phyloP scores from a whole-genome alignment of 2,797 vertebrate species.

The Leucoraja ocellata region DNA sequence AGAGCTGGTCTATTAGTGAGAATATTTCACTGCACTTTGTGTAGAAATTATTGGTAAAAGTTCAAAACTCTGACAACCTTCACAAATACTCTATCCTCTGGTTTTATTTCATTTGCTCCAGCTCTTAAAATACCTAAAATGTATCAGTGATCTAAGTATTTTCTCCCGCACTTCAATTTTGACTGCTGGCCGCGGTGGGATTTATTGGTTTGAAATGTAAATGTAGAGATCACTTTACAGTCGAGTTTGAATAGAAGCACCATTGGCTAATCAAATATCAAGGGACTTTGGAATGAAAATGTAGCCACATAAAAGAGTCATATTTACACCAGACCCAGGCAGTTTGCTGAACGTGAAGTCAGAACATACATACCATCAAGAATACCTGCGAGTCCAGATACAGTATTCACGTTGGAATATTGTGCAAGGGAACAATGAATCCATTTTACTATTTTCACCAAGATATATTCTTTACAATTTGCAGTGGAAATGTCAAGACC shows the following conservation, averaged over 20 bases:
- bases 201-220: neutral
- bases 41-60: neutral
- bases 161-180: neutral
- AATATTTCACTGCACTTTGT: neutral
- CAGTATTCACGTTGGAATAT: neutral
- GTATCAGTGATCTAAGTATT: neutral
- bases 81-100: neutral
- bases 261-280: neutral
- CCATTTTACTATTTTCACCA: neutral
- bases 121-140: neutral
- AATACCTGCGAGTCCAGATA: neutral
- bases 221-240: neutral
- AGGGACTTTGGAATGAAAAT: neutral
- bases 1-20: neutral
- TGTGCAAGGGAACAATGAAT: neutral
- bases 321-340: neutral
- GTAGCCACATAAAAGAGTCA: neutral
- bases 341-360: neutral
- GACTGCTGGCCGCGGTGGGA: neutral
- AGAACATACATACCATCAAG: neutral
- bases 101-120: neutral
- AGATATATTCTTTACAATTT: neutral
- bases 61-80: neutral
- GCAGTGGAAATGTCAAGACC: neutral
- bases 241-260: neutral